Conservation (phyloP, 2,888 invertebrate genomes). For the Acheta domesticus region DNA sequence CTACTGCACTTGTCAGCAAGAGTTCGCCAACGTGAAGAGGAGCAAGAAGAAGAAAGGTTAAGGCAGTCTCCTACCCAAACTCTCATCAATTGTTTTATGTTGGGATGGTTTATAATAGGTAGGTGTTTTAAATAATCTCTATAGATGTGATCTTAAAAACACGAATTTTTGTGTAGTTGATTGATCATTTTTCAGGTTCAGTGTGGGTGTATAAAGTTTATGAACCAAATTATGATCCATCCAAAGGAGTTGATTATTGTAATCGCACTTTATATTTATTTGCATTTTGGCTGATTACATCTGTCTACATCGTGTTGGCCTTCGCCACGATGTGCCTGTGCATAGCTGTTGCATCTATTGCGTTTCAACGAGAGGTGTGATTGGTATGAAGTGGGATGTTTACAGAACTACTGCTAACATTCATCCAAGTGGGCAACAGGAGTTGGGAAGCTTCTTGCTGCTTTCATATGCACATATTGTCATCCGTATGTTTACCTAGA, state of each 20-base stretch:
- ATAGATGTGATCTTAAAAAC: neutral
- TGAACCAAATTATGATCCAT: slow-evolving; percentile 56
- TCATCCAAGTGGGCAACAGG: no score
- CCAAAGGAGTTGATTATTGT: slow-evolving; percentile 55
- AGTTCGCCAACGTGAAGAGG: slow-evolving; percentile 54
- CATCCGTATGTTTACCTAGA: no score
- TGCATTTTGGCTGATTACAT: slow-evolving; percentile 67
- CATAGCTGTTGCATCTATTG: slow-evolving; percentile 53
- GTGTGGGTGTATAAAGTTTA: slow-evolving; percentile 67
- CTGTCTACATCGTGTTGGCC: slow-evolving; percentile 58
- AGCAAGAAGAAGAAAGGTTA: slow-evolving; percentile 54
- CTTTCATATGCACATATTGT: no score
- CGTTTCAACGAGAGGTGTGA: slow-evolving; percentile 44
- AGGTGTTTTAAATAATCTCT: slow-evolving; percentile 39
- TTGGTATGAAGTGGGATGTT: neutral
- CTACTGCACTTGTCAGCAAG: slow-evolving; percentile 56
- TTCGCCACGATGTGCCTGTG: slow-evolving; percentile 54
- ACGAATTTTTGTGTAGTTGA: neutral
- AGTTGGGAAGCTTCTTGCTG: no score
- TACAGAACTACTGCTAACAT: no score
- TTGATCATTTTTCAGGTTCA: slow-evolving; percentile 52
- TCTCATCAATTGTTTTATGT: slow-evolving; percentile 60
- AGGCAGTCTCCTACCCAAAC: slow-evolving; percentile 56
- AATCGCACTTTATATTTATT: slow-evolving; percentile 64
- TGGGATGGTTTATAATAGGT: slow-evolving; percentile 69